Percentiles rank a stretch among this genome's conserved stretches.
Evolutionary conservation across 2,888 invertebrate species (phyloP).

Genomic region (Caradrina kadenii): DNA sequence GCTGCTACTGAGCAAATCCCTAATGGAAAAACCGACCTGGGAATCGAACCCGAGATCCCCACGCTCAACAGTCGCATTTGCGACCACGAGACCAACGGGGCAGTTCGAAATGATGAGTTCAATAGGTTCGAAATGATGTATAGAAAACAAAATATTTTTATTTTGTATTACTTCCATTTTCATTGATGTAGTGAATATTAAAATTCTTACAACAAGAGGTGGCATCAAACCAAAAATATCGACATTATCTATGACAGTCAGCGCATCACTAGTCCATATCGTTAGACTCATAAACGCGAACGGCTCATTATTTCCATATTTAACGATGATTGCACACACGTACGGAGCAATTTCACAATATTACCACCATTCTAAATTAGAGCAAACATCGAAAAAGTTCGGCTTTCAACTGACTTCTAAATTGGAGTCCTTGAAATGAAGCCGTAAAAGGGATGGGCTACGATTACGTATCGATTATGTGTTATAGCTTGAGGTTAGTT

Average conservation of each 20-base stretch:
- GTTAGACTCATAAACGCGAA: constrained; percentile 76
- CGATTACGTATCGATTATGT: constrained; percentile 33
- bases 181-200: no score
- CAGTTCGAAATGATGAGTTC: no score
- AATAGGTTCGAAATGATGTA: no score
- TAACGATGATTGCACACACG: constrained; percentile 81
- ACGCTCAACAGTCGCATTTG: no score
- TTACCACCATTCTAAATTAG: constrained; percentile 60
- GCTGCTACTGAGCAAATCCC: no score
- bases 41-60: no score
- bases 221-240: constrained; percentile 15
- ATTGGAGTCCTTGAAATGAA: constrained; percentile 39
- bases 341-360: constrained; percentile 68
- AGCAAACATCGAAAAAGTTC: constrained; percentile 43
- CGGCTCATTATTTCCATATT: constrained; percentile 82
- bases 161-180: no score
- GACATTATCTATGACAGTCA: constrained; percentile 7
- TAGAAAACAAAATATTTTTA: no score
- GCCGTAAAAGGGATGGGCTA: constrained; percentile 19
- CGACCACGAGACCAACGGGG: no score
- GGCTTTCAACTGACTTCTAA: constrained; percentile 33
- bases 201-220: background rate
- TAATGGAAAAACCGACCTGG: no score
- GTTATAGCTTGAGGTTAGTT: background rate
- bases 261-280: constrained; percentile 66